Evolutionary conservation across 2,113 vertebrate species (phyloP), one percentile per base, ranked within the genome.

Genomic region (Gallinago jamesoni): DNA sequence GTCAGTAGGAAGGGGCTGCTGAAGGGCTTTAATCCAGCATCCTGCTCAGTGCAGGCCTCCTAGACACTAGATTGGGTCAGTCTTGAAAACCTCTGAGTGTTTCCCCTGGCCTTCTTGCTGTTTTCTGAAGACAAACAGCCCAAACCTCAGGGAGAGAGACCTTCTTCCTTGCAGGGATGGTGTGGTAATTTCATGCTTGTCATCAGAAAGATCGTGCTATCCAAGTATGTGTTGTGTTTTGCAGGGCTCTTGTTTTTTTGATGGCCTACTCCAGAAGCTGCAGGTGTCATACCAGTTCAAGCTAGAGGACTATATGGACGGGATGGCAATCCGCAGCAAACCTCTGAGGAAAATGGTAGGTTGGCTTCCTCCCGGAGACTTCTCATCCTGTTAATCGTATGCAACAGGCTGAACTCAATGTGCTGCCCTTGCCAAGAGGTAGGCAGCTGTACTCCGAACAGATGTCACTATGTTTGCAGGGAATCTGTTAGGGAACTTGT

Each of bases 271-370:
- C 87, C 99, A 99, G 97, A 99, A 99, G 96, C 98, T 99, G 77
- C 99, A 99, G 97, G 96, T 98, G 23, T 98, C 98, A 12, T 99
- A 99, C 96, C 99, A 99, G 96, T 99, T 99, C 95, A 99, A 99
- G 67, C 96, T 99, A 14, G 99, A 99, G 80, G 99, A 99, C 90
- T 99, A 99, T 80, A 99, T 99, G 99, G 99, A 99, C 2, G 99
- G 99, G 62, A 98, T 99, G 98, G 99, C 99, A 35, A 99, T 99
- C 97, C 98, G 99, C 84, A 98, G 98, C 70, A 99, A 99, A 60
- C 99, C 99, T 17, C 98, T 99, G 94, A 98, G 98, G 73, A 99
- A 99, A 97, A 99, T 98, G 98, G 99, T 99, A 96, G 94, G 97
- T 89, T 35, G 77, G 56, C 64, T 75, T 86, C 60, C 35, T 77